These are phyloP conservation scores for Arenicola marina DNA, from an alignment of 2,888 invertebrate genomes.

Conservation along the genomic window DNA sequence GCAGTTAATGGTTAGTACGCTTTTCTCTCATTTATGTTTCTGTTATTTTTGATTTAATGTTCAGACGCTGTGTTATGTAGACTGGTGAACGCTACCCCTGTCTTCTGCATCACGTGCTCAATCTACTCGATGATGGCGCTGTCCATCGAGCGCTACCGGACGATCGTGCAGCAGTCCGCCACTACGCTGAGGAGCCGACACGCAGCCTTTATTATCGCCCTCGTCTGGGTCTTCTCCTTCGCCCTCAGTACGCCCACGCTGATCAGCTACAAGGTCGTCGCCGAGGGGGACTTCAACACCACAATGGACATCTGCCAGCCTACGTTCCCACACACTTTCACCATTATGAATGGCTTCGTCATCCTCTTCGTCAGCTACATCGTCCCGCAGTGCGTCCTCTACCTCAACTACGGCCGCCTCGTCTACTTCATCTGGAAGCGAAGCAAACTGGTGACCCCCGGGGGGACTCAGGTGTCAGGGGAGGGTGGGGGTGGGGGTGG, in stretches of 20 bases:
- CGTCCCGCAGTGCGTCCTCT: slow-evolving; percentile 33
- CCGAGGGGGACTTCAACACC: slow-evolving; percentile 11
- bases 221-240: slow-evolving; percentile 6
- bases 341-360: slow-evolving; percentile 33
- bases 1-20: too few species aligned
- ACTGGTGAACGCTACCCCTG: slow-evolving; percentile 35
- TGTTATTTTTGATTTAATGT: neutral
- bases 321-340: slow-evolving; percentile 6
- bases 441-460: neutral
- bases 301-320: neutral
- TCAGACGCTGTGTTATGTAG: slow-evolving; percentile 19
- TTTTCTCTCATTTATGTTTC: too few species aligned
- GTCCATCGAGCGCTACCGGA: slow-evolving; percentile 37
- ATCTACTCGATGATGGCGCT: slow-evolving; percentile 40
- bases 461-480: neutral
- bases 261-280: slow-evolving; percentile 6
- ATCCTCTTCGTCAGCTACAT: slow-evolving; percentile 35
- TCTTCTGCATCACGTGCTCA: slow-evolving; percentile 38
- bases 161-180: neutral
- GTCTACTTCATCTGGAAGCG: slow-evolving; percentile 22
- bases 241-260: slow-evolving; percentile 6
- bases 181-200: neutral
- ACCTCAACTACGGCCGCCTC: slow-evolving; percentile 25
- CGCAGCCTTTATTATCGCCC: neutral
- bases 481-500: too few species aligned